Conservation (phyloP, 1,140 invertebrate species). For the Tetragnatha versicolor region DNA sequence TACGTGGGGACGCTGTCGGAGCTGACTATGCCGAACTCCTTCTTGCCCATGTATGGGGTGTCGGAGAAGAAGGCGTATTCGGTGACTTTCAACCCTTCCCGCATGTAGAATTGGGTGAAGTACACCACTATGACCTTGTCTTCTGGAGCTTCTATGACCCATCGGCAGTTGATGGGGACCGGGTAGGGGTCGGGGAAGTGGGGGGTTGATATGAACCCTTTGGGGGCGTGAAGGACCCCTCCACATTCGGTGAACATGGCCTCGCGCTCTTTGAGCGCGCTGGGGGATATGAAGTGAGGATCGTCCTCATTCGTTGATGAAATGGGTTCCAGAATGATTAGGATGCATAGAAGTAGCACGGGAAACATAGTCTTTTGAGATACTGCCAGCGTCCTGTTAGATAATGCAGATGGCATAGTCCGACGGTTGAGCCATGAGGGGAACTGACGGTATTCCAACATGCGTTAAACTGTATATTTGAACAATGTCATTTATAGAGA, state of each 20-base stretch:
- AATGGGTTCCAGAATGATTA: no score
- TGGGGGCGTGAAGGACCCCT: slow-evolving; percentile 36
- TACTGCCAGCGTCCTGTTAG: no score
- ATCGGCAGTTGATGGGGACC: slow-evolving; percentile 82
- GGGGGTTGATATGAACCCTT: slow-evolving; percentile 75
- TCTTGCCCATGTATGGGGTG: slow-evolving; percentile 58
- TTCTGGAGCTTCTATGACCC: slow-evolving; percentile 78
- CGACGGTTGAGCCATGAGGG: no score
- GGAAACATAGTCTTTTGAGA: no score
- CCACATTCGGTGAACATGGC: slow-evolving; percentile 45
- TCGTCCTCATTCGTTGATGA: no score
- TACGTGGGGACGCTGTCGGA: slow-evolving; percentile 57
- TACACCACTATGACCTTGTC: slow-evolving; percentile 78
- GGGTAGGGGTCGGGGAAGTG: slow-evolving; percentile 80
- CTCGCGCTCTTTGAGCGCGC: slow-evolving; percentile 39
- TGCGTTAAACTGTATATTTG: no score
- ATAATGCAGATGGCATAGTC: no score
- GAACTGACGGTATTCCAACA: no score
- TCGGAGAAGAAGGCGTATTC: slow-evolving; percentile 72
- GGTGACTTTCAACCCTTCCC: slow-evolving; percentile 79
- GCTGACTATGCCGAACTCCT: slow-evolving; percentile 63
- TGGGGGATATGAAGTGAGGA: background rate
- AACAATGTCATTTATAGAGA: no score
- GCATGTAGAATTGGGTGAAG: slow-evolving; percentile 85
- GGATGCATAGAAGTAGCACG: no score